Evolutionary conservation across 2,113 vertebrate species (phyloP).

Genomic region (Strix uralensis): DNA sequence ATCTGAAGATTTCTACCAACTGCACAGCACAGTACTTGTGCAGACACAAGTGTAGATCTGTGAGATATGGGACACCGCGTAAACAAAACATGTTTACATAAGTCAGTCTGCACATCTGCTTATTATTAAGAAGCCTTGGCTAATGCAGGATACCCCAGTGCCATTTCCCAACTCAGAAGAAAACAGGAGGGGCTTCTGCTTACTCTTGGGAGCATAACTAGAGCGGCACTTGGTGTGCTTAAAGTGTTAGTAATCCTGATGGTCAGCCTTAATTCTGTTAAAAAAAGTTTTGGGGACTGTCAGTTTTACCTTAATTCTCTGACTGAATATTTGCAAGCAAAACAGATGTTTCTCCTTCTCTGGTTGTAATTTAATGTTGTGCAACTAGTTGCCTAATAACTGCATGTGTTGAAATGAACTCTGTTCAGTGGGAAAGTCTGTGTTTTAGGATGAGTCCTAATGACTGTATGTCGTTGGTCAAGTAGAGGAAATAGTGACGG

Average conservation of each 20-base stretch:
- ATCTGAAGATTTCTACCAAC: not conserved
- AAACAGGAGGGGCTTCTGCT: not conserved
- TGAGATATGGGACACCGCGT: not conserved
- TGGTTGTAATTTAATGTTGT: constrained; percentile 42
- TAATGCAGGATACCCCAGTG: not conserved
- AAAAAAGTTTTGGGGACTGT: not conserved
- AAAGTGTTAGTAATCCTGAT: not conserved
- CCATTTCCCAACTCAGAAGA: not conserved
- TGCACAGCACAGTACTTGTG: not conserved
- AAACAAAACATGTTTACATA: not conserved
- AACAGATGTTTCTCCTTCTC: not conserved
- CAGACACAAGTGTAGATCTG: not conserved
- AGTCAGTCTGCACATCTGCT: constrained; percentile 4
- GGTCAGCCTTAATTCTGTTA: not conserved
- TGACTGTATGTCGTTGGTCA: not conserved
- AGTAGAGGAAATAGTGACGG: constrained; percentile 14
- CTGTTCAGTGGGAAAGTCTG: not conserved
- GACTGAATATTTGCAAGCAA: not conserved
- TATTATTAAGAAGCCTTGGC: not conserved
- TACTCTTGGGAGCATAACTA: not conserved
- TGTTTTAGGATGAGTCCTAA: not conserved
- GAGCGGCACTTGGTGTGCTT: not conserved
- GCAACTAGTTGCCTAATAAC: constrained; percentile 31
- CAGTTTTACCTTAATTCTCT: not conserved
- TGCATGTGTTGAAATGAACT: constrained; percentile 9